These are phyloP conservation scores for Phoxinus dragarum DNA, from an alignment of 2,797 vertebrate genomes.

Conservation along the genomic window DNA sequence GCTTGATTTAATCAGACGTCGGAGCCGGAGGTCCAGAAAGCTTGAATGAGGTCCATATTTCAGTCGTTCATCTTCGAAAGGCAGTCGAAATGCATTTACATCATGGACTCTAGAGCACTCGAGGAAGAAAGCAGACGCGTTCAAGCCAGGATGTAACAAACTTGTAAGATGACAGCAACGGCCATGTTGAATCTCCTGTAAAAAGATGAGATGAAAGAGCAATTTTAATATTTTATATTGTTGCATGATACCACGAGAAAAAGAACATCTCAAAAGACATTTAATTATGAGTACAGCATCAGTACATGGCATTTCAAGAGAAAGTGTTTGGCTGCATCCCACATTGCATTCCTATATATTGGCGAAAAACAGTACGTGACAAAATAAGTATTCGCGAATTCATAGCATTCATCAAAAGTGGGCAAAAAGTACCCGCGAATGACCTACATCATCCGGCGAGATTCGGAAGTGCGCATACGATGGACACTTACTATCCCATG, in stretches of 20 bases:
- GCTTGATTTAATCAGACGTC: constrained; percentile 77
- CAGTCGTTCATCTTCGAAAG: constrained; percentile 71
- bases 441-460: neutral
- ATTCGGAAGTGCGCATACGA: neutral
- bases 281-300: neutral
- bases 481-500: neutral
- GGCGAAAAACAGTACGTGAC: neutral
- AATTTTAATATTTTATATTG: neutral
- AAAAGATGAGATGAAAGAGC: constrained; percentile 63
- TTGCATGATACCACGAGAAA: neutral
- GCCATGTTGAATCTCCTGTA: constrained; percentile 84
- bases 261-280: neutral
- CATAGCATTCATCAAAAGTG: neutral
- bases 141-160: constrained; percentile 76
- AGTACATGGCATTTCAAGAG: neutral
- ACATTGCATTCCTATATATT: neutral
- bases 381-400: neutral
- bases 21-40: constrained; percentile 75
- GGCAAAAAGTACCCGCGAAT: neutral
- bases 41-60: constrained; percentile 85
- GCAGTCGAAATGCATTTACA: constrained; percentile 81
- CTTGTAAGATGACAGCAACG: constrained; percentile 66
- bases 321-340: neutral
- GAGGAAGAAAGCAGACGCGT: constrained; percentile 40
- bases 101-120: constrained; percentile 77